A percentile compares a stretch with the other conserved stretches of the same genome.
Conservation (phyloP, 2,888 invertebrate species). For the Lasioglossum pauxillum region DNA sequence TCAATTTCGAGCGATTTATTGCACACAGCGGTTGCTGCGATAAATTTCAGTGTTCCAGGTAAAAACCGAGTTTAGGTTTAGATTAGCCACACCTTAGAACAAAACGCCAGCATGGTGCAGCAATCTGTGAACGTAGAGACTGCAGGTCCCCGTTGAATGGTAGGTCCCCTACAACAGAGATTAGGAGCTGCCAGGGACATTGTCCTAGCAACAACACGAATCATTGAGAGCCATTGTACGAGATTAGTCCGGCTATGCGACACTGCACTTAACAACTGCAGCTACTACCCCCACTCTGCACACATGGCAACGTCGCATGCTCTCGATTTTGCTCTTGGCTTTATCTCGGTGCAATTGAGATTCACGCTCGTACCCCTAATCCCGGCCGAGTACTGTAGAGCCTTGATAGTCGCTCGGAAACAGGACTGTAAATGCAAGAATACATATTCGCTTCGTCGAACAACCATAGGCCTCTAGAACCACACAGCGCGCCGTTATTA, state of each 20-base stretch:
- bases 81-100: background rate
- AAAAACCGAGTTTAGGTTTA: background rate
- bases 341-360: background rate
- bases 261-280: conserved; percentile 19
- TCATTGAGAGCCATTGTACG: background rate
- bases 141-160: conserved; percentile 7
- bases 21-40: background rate
- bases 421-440: background rate
- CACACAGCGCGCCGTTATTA: background rate
- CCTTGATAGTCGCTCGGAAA: background rate
- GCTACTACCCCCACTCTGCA: background rate
- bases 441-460: background rate
- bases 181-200: conserved; percentile 13
- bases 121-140: background rate
- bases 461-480: background rate
- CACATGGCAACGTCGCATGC: background rate
- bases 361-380: background rate
- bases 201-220: conserved; percentile 14
- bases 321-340: conserved; percentile 5
- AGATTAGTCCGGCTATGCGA: conserved; percentile 14
- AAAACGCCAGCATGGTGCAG: background rate
- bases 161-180: background rate
- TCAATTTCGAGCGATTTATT: background rate
- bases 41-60: background rate
- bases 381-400: background rate